Conservation (phyloP, 1,140 invertebrate species). For the Cheumatopsyche charites region DNA sequence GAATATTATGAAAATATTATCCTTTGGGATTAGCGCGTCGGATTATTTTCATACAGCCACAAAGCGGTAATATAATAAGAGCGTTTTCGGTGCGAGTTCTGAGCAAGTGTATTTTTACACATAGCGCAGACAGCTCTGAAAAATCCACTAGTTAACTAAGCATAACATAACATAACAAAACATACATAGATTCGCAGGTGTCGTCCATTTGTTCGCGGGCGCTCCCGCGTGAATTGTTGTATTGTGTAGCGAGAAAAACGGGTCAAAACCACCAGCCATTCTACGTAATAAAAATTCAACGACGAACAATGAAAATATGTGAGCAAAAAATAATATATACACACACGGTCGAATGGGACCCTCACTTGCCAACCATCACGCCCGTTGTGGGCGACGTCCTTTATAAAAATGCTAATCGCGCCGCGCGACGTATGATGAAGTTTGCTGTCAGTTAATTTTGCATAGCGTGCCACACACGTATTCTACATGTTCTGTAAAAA, state of each 20-base stretch:
- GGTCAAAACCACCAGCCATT: background rate
- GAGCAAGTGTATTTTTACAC: too few species aligned
- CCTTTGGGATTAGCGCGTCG: too few species aligned
- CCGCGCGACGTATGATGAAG: slow-evolving; percentile 22
- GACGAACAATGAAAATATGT: slow-evolving; percentile 20
- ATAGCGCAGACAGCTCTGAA: too few species aligned
- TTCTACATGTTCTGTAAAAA: too few species aligned
- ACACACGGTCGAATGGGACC: background rate
- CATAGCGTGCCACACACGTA: background rate
- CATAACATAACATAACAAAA: too few species aligned
- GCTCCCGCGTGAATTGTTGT: slow-evolving; percentile 9
- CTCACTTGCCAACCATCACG: background rate
- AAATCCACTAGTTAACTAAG: too few species aligned
- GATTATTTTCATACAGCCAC: too few species aligned
- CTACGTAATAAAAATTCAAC: slow-evolving; percentile 29
- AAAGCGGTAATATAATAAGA: too few species aligned
- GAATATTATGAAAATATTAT: too few species aligned
- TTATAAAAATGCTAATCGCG: slow-evolving; percentile 44
- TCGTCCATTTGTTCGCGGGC: background rate
- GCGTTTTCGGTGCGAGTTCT: too few species aligned
- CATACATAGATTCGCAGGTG: too few species aligned
- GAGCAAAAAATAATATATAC: too few species aligned
- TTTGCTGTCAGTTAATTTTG: slow-evolving; percentile 16
- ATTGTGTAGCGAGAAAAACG: slow-evolving; percentile 13
- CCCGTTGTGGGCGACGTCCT: slow-evolving; percentile 25